Evolutionary conservation across 2,888 invertebrate species (phyloP).

Genomic region (Agrochola circellaris): DNA sequence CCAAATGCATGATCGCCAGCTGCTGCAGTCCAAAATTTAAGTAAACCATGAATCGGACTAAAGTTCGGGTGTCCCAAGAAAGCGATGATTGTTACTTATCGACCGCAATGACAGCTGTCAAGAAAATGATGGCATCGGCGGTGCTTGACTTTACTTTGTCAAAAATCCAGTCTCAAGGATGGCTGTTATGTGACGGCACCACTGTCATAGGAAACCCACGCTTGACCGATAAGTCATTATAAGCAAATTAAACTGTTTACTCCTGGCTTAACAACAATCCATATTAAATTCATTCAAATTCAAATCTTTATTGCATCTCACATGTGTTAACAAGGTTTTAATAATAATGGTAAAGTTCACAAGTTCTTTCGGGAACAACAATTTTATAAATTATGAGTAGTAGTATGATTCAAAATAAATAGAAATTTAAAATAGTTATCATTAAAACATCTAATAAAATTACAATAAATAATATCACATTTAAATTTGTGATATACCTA

Average conservation of each 20-base stretch:
- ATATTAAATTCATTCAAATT: slow-evolving; percentile 29
- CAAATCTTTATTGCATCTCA: no score
- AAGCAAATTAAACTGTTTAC: not conserved
- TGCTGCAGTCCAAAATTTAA: not conserved
- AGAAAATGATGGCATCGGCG: not conserved
- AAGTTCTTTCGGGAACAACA: no score
- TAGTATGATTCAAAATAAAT: no score
- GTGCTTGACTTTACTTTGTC: not conserved
- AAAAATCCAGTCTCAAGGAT: not conserved
- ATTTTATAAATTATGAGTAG: no score
- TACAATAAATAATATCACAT: no score
- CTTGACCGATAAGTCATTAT: not conserved
- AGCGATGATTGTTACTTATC: not conserved
- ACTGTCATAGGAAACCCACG: not conserved
- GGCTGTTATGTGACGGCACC: not conserved
- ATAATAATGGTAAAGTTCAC: no score
- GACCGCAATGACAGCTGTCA: fast-evolving
- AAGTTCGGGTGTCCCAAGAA: not conserved
- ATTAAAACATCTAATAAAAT: no score
- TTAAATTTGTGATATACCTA: no score
- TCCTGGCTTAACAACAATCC: slow-evolving; percentile 9
- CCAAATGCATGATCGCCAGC: not conserved
- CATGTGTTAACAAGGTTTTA: no score
- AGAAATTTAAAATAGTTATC: no score
- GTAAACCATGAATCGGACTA: not conserved